A percentile compares a stretch with the other conserved stretches of the same genome.
phyloP scores from a whole-genome alignment of 2,888 invertebrate genomes.

The Sicus ferrugineus region DNA sequence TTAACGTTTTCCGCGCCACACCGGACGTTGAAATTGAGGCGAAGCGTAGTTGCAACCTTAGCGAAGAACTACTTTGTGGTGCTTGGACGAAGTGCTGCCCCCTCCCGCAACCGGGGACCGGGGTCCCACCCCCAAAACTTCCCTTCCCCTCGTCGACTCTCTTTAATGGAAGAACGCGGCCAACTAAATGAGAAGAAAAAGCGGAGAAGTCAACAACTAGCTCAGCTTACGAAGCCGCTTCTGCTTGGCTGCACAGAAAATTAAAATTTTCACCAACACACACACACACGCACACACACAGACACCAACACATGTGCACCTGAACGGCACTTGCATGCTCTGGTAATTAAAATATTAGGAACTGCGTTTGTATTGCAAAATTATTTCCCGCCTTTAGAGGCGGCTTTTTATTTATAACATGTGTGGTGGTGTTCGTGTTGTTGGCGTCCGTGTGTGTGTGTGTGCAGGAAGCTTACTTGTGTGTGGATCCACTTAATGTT shows the following conservation, averaged over 20 bases:
- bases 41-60: neutral
- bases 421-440: slow-evolving; percentile 7
- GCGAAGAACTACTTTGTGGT: too few relatives aligned
- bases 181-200: slow-evolving; percentile 39
- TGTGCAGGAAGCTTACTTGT: slow-evolving; percentile 5
- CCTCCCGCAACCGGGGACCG: neutral
- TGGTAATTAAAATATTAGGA: slow-evolving; percentile 51
- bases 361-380: slow-evolving; percentile 49
- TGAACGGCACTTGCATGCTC: slow-evolving; percentile 38
- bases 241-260: slow-evolving; percentile 17
- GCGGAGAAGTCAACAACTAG: slow-evolving; percentile 7
- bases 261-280: slow-evolving; percentile 25
- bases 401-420: slow-evolving; percentile 17
- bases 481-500: slow-evolving; percentile 3
- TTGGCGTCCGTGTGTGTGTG: neutral
- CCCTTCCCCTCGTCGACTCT: neutral
- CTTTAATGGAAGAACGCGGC: slow-evolving; percentile 1
- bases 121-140: neutral
- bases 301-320: neutral
- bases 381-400: slow-evolving; percentile 44
- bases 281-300: slow-evolving; percentile 7
- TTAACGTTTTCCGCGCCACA: slow-evolving; percentile 52
- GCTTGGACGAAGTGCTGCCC: too few relatives aligned
- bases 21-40: slow-evolving; percentile 29
- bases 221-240: neutral